These are phyloP conservation scores for Nixonia krombeini DNA, from an alignment of 1,140 invertebrate genomes.

Conservation along the genomic window DNA sequence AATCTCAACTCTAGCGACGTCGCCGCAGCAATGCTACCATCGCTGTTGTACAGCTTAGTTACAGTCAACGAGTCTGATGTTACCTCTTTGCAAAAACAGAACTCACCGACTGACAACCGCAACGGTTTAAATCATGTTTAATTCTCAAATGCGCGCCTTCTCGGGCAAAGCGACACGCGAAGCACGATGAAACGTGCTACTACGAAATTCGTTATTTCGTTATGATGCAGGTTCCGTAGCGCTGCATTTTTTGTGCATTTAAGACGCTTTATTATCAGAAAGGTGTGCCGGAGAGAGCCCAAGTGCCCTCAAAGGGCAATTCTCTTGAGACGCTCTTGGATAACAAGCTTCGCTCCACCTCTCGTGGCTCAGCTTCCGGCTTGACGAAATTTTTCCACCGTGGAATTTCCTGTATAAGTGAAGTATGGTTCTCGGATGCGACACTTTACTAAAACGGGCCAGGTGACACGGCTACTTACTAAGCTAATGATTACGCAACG, in stretches of 20 bases:
- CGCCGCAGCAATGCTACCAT: no score
- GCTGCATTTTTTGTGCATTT: constrained; percentile 2
- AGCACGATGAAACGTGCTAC: no score
- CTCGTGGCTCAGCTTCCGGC: neutral
- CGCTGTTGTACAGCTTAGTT: constrained; percentile 17
- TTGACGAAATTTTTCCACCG: neutral
- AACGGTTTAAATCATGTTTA: no score
- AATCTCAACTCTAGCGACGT: constrained; percentile 11
- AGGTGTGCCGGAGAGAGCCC: neutral
- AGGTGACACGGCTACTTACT: constrained; percentile 1
- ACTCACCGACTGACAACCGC: no score
- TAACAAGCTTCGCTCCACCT: constrained; percentile 2
- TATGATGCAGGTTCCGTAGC: neutral
- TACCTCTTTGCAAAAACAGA: no score
- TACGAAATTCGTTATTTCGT: neutral
- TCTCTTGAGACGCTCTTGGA: neutral
- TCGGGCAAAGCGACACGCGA: no score
- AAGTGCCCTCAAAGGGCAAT: neutral
- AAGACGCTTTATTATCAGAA: constrained; percentile 7
- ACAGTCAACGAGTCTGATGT: no score
- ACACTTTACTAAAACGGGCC: constrained; percentile 8
- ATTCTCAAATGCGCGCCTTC: no score
- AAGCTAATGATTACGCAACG: constrained; percentile 8
- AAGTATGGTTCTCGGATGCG: constrained; percentile 10
- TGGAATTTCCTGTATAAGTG: neutral